Base-by-base conservation (phyloP, 2,113 vertebrate species). In the Sapayoa aenigma region DNA sequence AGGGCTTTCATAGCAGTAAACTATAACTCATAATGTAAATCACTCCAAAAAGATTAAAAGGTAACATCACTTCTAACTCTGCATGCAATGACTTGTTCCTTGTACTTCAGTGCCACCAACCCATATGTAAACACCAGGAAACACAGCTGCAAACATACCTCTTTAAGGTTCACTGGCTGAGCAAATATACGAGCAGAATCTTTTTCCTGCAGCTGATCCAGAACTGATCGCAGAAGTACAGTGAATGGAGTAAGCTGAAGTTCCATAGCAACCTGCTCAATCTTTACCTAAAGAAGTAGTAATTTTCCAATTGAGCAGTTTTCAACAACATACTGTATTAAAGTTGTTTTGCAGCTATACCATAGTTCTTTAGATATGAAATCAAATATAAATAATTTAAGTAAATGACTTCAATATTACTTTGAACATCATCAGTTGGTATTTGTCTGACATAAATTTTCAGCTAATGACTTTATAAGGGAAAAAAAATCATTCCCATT, bases 141-240 rank as follows among this genome's bases (percentile, higher is more conserved):
- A 50, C 8, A 67, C 16, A 82, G 37, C 31, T 84, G 42, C 52
- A 90, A 87, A 94, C 96, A 83, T 58, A 99, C 99, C 99, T 99
- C 99, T 92, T 94, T 98, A 81, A 99, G 96, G 96, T 98, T 99
- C 42, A 99, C 99, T 5, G 99, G 99, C 94, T 99, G 98, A 58
- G 98, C 98, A 92, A 99, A 99, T 96, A 99, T 99, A 76, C 97
- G 98, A 44, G 99, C 98, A 60, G 99, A 98, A 98, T 99, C 99
- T 96, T 99, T 99, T 27, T 99, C 98, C 92, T 99, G 99, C 47
- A 99, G 97, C 93, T 99, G 99, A 73, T 99, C 99, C 96, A 99
- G 96, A 37, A 99, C 98, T 1, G 98, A 98, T 67, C 98, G 96
- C 50, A 99, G 97, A 58, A 99, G 97, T 94, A 99, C 99, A 28